Evolutionary conservation across 37 sponge, comb jelly and placozoan genomes (phyloP).

Genomic region (Petrosia ficiformis): DNA sequence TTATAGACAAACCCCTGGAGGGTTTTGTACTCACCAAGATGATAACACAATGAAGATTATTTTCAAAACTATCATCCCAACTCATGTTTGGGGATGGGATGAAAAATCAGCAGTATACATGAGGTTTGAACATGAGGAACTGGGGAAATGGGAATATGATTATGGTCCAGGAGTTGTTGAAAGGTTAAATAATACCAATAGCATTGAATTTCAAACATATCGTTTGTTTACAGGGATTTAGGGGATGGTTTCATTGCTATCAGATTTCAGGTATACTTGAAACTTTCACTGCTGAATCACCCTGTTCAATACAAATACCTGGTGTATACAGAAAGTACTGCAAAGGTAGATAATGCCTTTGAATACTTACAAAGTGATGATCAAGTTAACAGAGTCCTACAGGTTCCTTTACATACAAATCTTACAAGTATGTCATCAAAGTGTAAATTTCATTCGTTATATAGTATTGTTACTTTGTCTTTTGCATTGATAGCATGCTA

Average conservation of each 20-base stretch:
- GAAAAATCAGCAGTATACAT: conserved; percentile 10
- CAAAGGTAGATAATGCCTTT: not conserved
- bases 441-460: no score
- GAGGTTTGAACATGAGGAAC: conserved; percentile 20
- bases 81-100: conserved; percentile 27
- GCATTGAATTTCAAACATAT: not conserved
- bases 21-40: no score
- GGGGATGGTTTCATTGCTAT: conserved; percentile 16
- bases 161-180: conserved; percentile 10
- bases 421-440: not conserved
- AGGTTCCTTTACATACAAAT: not conserved
- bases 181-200: not conserved
- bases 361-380: not conserved
- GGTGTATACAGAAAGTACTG: conserved; percentile 2
- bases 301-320: conserved; percentile 46
- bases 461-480: not conserved
- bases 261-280: not conserved
- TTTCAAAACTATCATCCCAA: conserved; percentile 33
- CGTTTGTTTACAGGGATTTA: conserved; percentile 12
- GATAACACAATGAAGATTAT: conserved; percentile 11
- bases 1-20: no score
- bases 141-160: conserved; percentile 27
- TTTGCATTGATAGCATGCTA: not conserved
- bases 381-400: not conserved
- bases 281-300: not conserved